Base-by-base conservation (phyloP, 2,888 invertebrate species). In the Epiblema foenella region DNA sequence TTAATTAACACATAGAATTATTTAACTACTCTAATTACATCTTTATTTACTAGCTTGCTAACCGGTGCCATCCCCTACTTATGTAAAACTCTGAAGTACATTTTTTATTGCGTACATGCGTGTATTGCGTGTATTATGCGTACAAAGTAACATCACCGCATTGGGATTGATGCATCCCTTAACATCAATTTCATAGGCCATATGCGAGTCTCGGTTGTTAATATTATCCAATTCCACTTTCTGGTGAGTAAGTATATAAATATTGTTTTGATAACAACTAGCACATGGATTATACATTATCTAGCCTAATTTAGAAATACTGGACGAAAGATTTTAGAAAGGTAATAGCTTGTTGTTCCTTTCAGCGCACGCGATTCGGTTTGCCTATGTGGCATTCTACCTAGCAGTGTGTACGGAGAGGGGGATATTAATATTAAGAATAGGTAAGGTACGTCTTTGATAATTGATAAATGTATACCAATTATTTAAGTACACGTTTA, bases 311-410 rank as follows among this genome's bases (percentile, higher is more conserved):
- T 67, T 66, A 62, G 52, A 67, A 62, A 62, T 62, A 66, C 49
- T 67, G 71, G 60, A 71, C 68, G 68, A 68, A 57, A 68, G 62
- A 71, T 62, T 62, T 49, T 33, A 57, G 49, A 62, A 71, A 68
- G 39, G 46, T 49, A 57, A 64, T 65, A 8, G 58, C 51, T 63
- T 37, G 2, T 60, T 4, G 33, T 37, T 11, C 18, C 24, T 42
- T 33, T 24, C 51, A 58, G 57, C n/a, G 20, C 24, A 39, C 67
- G 10, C 15, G 49, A 37, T 51, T 49, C 24, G 17, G 20, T 67
- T 39, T 17, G n/a, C 37, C 37, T 39, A 63, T 2, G 29, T 18
- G 51, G 20, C 15, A 20, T 15, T 59, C 15, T 20, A 8, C 18
- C 18, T 15, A 12, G 10, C 12, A 11, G 20, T 51, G 63, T 33